A percentile compares a stretch with the other conserved stretches of the same genome.
Evolutionary conservation across 2,888 invertebrate species (phyloP).

Genomic region (Dascillus cervinus): DNA sequence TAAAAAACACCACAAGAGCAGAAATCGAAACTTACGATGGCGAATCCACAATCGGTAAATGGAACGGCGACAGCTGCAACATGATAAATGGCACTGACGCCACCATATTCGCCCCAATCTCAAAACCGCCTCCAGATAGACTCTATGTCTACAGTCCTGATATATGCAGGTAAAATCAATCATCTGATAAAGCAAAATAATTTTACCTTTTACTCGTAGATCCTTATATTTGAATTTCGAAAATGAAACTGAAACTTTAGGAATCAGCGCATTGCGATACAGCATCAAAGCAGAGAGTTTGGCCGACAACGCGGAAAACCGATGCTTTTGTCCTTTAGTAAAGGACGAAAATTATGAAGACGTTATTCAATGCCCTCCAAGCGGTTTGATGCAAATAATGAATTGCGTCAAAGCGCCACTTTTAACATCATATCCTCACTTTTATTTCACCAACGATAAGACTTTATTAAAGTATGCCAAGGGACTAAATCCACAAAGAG

Average conservation of each 20-base stretch:
- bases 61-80: conserved; percentile 47
- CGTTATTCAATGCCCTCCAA: conserved; percentile 45
- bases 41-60: conserved; percentile 31
- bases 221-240: conserved; percentile 43
- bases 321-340: conserved; percentile 48
- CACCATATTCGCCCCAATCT: conserved; percentile 46
- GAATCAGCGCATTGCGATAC: conserved; percentile 46
- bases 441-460: conserved; percentile 51
- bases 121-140: conserved; percentile 28
- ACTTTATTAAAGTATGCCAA: conserved; percentile 46
- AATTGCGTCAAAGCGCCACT: conserved; percentile 54
- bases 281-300: conserved; percentile 42
- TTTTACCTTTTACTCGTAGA: conserved; percentile 30
- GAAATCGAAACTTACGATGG: conserved; percentile 45
- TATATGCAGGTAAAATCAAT: conserved; percentile 46
- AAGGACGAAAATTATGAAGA: conserved; percentile 44
- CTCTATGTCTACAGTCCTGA: conserved; percentile 49
- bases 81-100: conserved; percentile 50
- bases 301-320: conserved; percentile 42
- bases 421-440: conserved; percentile 59
- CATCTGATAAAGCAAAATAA: background rate
- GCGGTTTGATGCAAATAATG: conserved; percentile 48
- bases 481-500: conserved; percentile 47
- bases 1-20: conserved; percentile 44
- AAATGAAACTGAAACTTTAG: conserved; percentile 38